A percentile compares a stretch with the other conserved stretches of the same genome.
These are phyloP conservation scores for Drosophila niveifrons DNA, from an alignment of 2,888 invertebrate genomes.

Conservation along the genomic window DNA sequence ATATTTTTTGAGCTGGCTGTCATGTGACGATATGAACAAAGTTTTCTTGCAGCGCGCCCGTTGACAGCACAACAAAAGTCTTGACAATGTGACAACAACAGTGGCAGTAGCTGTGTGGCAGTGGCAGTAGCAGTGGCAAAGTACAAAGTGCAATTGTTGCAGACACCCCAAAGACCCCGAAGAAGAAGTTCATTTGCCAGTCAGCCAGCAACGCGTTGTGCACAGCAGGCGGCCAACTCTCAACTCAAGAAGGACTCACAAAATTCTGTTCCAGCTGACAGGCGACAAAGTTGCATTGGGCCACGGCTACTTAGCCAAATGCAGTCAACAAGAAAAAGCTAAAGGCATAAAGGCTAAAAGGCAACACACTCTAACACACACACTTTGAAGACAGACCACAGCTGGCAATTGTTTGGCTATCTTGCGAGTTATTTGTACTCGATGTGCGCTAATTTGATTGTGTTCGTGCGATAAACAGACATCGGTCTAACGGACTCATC, in stretches of 20 bases:
- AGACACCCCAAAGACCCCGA: constrained; percentile 16
- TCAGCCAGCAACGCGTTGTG: constrained; percentile 28
- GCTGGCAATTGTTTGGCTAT: constrained; percentile 66
- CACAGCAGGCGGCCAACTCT: constrained; percentile 44
- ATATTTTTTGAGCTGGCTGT: constrained; percentile 67
- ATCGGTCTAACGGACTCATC: constrained; percentile 44
- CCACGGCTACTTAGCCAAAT: constrained; percentile 46
- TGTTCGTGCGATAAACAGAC: constrained; percentile 78
- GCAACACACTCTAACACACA: not conserved
- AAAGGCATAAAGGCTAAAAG: constrained; percentile 19
- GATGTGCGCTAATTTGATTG: constrained; percentile 81
- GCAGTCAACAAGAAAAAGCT: constrained; percentile 7
- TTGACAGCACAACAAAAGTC: constrained; percentile 77
- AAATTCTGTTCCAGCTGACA: constrained; percentile 27
- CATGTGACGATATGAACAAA: constrained; percentile 68
- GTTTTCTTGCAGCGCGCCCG: constrained; percentile 64
- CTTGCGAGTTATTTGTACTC: constrained; percentile 76
- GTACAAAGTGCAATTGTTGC: constrained; percentile 68
- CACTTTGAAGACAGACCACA: not conserved
- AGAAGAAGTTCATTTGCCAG: constrained; percentile 52
- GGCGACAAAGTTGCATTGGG: constrained; percentile 47
- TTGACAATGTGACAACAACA: constrained; percentile 63
- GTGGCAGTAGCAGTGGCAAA: constrained; percentile 42
- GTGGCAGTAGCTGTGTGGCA: constrained; percentile 25
- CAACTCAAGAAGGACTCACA: constrained; percentile 21